Evolutionary conservation across 2,888 invertebrate species (phyloP), one percentile per base, ranked within the genome.

Genomic region (Byasa hedistus): DNA sequence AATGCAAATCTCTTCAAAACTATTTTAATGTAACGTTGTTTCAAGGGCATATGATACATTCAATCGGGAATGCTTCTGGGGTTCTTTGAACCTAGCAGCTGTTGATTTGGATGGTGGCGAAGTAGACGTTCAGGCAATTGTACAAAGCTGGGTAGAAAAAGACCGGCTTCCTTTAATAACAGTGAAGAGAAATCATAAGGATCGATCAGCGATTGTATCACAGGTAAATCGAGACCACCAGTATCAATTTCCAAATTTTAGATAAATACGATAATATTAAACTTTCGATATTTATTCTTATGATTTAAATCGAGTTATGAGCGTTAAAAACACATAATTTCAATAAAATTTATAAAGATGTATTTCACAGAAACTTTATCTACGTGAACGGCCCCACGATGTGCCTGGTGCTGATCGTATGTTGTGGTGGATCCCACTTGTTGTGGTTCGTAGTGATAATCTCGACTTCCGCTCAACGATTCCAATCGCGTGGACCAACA

Each of bases 121-220:
- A 27, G 82, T 96, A 1, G 92, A 93, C 55, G 87, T 95, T 57
- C 94, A 94, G 65, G 93, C 94, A 55, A 95, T 98, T 48, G 96
- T 96, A 2, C 94, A 93, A 51, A 95, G 96, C 19, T 98, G 97
- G 98, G 95, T 96, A 22, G 93, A 94, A 19, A 95, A 96, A 80
- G 96, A 96, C 75, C 92, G 97, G 44, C 88, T 96, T 54, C 97
- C 97, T 0, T 93, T 96, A 2, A 90, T 97, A 44, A 94, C 93
- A 55, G 94, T 96, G 12, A 90, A 89, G 19, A 93, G 96, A 71
- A 93, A 96, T 79, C 96, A 96, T 79, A 84, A 92, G 0, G 91
- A 90, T 54, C 94, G 93, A 61, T 92, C 94, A 0, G 94, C 95
- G 19, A 87, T 84, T 61, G 79, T 96, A 23, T 91, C 91, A 59